phyloP scores from a whole-genome alignment of 2,888 invertebrate species.

The Pyrochroa serraticornis region DNA sequence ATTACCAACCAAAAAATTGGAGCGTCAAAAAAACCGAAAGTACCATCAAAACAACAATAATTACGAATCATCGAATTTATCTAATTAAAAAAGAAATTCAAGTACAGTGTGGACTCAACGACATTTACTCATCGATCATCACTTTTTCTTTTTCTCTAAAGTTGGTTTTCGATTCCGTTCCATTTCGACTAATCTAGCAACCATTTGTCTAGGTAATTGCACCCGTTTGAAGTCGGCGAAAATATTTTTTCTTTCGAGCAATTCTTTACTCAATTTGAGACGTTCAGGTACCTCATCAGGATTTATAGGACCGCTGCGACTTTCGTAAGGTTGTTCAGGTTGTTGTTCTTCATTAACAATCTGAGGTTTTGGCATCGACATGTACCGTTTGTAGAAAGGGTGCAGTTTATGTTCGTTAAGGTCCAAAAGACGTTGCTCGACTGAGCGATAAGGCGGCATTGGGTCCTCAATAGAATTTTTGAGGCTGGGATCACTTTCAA shows the following conservation, averaged over 20 bases:
- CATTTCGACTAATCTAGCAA: slow-evolving; percentile 46
- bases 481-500: slow-evolving; percentile 46
- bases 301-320: slow-evolving; percentile 44
- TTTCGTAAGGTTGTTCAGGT: slow-evolving; percentile 21
- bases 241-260: slow-evolving; percentile 51
- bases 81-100: too few relatives aligned
- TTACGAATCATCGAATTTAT: too few relatives aligned
- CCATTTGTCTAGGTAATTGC: slow-evolving; percentile 47
- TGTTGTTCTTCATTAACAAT: background rate
- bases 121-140: too few relatives aligned
- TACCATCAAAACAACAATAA: too few relatives aligned
- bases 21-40: too few relatives aligned
- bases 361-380: slow-evolving; percentile 32
- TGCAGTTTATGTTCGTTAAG: slow-evolving; percentile 49
- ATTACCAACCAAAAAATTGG: too few relatives aligned
- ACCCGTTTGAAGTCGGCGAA: slow-evolving; percentile 48
- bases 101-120: too few relatives aligned
- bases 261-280: slow-evolving; percentile 46
- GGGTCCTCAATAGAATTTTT: slow-evolving; percentile 47
- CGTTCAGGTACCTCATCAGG: slow-evolving; percentile 44
- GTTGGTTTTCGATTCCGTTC: slow-evolving; percentile 38
- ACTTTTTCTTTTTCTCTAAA: slow-evolving; percentile 25
- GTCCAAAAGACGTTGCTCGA: slow-evolving; percentile 48
- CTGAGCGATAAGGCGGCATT: slow-evolving; percentile 47
- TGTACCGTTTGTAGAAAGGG: slow-evolving; percentile 48